Evolutionary conservation across 2,888 invertebrate genomes (phyloP), one percentile per base, ranked within the genome.

Genomic region (Choreutis nemorana): DNA sequence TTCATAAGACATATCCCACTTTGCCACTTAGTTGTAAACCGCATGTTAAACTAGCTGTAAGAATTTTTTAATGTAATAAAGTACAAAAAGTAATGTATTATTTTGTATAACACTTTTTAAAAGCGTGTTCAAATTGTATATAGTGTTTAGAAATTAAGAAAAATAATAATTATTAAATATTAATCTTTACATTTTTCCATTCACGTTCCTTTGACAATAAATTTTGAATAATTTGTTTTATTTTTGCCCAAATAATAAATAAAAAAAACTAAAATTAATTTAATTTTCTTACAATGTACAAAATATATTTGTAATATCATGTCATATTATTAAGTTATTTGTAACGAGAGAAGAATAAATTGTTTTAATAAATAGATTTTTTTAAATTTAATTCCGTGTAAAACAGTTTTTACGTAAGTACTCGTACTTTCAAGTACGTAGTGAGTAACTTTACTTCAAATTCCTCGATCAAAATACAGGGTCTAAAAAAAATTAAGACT

Each of bases 301-400:
- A 42, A 35, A 37, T 39, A 26, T 39, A 40, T 13, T 37, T 57
- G 42, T 55, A 54, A 50, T 42, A 42, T 42, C 57, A 60, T 39
- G 55, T 59, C 54, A 54, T 40, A 39, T 58, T 58, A 62, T 43
- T 72, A 70, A 72, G 64, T 68, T 70, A 70, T 67, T 67, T 67
- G 60, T 72, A 68, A 50, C 43, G 45, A 49, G 41, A 48, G 55
- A 46, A 51, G 51, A 71, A 63, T 70, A 63, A 73, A 72, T 63
- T 53, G 60, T 63, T 71, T 71, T 71, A 49, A 33, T 53, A 51
- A 46, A 47, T 33, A 29, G 22, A 26, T 12, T 3, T 32, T 33
- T 33, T 23, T 36, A 30, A 37, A 35, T 39, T 22, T 28, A n/a
- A 28, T 31, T 28, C n/a, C 27, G 28, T 14, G 3, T 7, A n/a